phyloP scores from a whole-genome alignment of 2,113 vertebrate genomes.

The Henicopernis longicauda region DNA sequence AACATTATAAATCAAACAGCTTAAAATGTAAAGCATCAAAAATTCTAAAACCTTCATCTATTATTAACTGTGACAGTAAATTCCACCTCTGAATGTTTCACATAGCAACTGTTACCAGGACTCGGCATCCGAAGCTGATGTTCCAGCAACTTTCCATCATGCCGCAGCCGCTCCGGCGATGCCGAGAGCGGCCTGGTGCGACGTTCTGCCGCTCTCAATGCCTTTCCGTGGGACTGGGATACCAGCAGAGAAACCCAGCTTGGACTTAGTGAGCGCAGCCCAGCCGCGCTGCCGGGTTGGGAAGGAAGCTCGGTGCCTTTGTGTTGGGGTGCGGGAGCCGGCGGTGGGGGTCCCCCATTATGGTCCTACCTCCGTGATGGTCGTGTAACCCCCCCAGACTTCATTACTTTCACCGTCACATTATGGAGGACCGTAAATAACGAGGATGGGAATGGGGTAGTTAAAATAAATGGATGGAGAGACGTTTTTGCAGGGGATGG shows the following conservation, averaged over 20 bases:
- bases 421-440: neutral
- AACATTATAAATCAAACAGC: slow-evolving; percentile 78
- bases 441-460: neutral
- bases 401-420: neutral
- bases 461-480: neutral
- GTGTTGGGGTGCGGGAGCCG: neutral
- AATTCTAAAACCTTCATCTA: slow-evolving; percentile 82
- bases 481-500: neutral
- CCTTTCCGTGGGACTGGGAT: neutral
- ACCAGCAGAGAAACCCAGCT: neutral
- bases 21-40: slow-evolving; percentile 80
- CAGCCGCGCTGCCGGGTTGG: fast-evolving
- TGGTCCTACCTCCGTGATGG: neutral
- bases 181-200: neutral
- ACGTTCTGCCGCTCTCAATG: neutral
- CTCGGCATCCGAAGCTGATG: slow-evolving; percentile 55
- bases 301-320: neutral
- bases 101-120: slow-evolving; percentile 82
- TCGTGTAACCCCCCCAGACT: neutral
- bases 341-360: neutral
- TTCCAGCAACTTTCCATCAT: slow-evolving; percentile 41
- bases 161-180: neutral
- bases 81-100: slow-evolving; percentile 77
- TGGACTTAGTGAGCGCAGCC: neutral
- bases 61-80: slow-evolving; percentile 83